Evolutionary conservation across 2,888 invertebrate genomes (phyloP).

Genomic region (Microchrysa polita): DNA sequence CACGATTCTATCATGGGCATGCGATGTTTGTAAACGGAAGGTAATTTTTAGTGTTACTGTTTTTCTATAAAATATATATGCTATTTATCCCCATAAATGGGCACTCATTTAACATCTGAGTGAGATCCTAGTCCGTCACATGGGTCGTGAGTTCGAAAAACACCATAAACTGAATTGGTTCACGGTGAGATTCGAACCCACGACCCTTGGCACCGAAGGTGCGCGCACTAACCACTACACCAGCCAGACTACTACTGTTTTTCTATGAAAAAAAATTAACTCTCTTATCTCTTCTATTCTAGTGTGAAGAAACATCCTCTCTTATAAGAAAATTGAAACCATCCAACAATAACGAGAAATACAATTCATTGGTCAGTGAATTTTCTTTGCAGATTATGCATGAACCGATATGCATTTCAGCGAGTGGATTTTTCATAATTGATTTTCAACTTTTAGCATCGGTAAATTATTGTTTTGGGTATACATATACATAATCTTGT

Average conservation of each 20-base stretch:
- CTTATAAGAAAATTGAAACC: constrained; percentile 60
- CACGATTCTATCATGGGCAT: constrained; percentile 53
- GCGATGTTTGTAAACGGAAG: constrained; percentile 55
- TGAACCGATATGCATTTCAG: constrained; percentile 61
- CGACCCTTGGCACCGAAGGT: no score
- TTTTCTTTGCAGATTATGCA: constrained; percentile 61
- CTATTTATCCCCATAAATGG: no score
- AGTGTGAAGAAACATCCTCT: constrained; percentile 61
- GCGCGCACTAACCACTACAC: no score
- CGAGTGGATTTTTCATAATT: constrained; percentile 62
- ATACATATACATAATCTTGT: neutral
- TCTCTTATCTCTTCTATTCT: constrained; percentile 46
- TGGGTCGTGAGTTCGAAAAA: no score
- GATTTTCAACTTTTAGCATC: constrained; percentile 60
- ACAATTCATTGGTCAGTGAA: constrained; percentile 61
- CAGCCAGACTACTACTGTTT: no score
- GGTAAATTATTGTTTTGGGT: constrained; percentile 53
- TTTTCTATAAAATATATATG: no score
- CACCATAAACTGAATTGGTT: no score
- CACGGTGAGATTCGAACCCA: no score
- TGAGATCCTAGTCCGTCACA: no score
- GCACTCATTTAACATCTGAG: no score
- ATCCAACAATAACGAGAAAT: constrained; percentile 58
- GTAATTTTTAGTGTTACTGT: constrained; percentile 53
- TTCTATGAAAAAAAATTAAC: no score